These are phyloP conservation scores for Carterocephalus palaemon DNA, from an alignment of 2,888 invertebrate species.

Conservation along the genomic window DNA sequence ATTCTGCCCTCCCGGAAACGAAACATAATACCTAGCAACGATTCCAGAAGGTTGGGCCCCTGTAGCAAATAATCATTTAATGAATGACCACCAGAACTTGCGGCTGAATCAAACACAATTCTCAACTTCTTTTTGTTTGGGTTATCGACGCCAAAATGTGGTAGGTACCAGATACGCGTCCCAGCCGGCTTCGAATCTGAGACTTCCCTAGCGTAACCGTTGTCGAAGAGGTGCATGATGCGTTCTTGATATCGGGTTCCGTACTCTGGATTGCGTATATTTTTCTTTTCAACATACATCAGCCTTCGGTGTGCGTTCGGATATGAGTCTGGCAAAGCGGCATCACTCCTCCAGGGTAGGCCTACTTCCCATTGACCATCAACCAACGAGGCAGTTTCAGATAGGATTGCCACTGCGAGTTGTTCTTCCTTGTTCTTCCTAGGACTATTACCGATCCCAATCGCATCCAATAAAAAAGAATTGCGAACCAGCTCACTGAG, in stretches of 20 bases:
- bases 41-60: constrained; percentile 39
- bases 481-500: background rate
- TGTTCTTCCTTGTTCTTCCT: background rate
- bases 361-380: constrained; percentile 31
- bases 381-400: constrained; percentile 19
- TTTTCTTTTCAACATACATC: constrained; percentile 29
- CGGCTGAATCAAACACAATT: constrained; percentile 39
- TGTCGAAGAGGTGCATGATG: constrained; percentile 29
- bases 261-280: constrained; percentile 20
- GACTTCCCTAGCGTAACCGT: constrained; percentile 30
- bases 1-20: constrained; percentile 22
- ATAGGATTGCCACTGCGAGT: constrained; percentile 22
- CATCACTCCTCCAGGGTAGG: constrained; percentile 28
- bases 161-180: constrained; percentile 7
- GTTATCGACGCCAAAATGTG: constrained; percentile 19
- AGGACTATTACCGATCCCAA: background rate
- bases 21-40: constrained; percentile 36
- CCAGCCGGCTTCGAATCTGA: too few species aligned
- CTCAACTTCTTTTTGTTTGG: constrained; percentile 30
- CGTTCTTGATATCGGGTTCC: constrained; percentile 25
- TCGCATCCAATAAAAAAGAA: background rate
- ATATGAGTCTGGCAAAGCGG: constrained; percentile 27
- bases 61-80: constrained; percentile 25
- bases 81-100: background rate
- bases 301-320: constrained; percentile 27